Evolutionary conservation across 2,797 vertebrate species (phyloP), one percentile per base, ranked within the genome.

Genomic region (Enteromius thamalakanensis): DNA sequence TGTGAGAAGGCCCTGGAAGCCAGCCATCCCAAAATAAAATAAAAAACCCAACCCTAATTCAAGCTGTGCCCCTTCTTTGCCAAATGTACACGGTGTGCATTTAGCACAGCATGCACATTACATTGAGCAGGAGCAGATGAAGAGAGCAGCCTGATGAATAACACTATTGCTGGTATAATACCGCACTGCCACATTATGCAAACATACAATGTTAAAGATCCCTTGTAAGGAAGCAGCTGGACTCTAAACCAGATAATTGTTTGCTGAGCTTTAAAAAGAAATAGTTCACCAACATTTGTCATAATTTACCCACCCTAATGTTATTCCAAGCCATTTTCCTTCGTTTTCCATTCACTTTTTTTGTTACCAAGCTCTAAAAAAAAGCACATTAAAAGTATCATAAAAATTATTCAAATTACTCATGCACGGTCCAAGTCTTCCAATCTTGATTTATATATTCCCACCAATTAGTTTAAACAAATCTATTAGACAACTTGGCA

Each of bases 141-240:
- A 60, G 49, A 45, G 12, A 76, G 47, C 47, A 23, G 55, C 60
- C 79, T 62, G 49, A 74, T 75, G 49, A 26, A 49, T 83, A 84
- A 85, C 90, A 93, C 93, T 87, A 92, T 92, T 92, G 91, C 86
- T 80, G 84, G 85, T 89, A 82, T 89, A 90, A 3, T 15, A 79
- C 85, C 72, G 53, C 4, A 42, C 42, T 68, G 83, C 70, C 76
- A 69, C 47, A 67, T 12, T 37, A 60, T n/a, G 40, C 45, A 34
- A 37, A 65, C 26, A 21, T 19, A 69, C 29, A 37, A 79, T 11
- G 29, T 8, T 29, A 0, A 34, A 74, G 37, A 80, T 71, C 72
- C 21, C 76, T 40, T 42, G 17, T 69, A n/a, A 74, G 40, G 51
- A 49, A 81, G 65, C 78, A 55, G 78, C 49, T 26, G 23, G 9